Percentiles rank a stretch among this genome's conserved stretches.
phyloP scores from a whole-genome alignment of 2,888 invertebrate genomes.

The Sycophila texana region DNA sequence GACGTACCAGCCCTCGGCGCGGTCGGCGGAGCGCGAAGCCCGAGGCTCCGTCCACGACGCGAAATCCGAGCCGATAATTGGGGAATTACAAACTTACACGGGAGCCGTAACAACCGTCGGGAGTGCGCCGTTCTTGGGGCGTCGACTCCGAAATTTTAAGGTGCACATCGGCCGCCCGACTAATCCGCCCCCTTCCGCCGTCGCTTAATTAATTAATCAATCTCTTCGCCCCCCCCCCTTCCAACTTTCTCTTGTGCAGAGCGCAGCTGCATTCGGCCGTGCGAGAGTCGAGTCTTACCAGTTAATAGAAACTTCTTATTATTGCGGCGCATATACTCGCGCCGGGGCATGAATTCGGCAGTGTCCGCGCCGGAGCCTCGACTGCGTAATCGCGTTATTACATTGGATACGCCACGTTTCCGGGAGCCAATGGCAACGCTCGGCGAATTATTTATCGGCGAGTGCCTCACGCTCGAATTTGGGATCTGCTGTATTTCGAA shows the following conservation, averaged over 20 bases:
- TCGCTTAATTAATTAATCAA: conserved; percentile 19
- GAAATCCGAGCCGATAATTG: conserved; percentile 41
- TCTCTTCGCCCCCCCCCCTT: conserved; percentile 1
- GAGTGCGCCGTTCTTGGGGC: not conserved
- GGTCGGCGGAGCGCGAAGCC: not conserved
- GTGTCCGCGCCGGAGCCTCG: not conserved
- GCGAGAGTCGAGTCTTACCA: conserved; percentile 16
- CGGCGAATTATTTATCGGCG: no score
- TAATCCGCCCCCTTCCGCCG: conserved; percentile 9
- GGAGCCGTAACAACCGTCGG: conserved; percentile 38
- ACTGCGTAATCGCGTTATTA: not conserved
- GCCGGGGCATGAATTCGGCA: no score
- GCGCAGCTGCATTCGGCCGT: conserved; percentile 14
- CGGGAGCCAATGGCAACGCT: no score
- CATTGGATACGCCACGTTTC: not conserved
- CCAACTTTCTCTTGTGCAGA: conserved; percentile 2
- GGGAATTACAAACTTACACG: conserved; percentile 29
- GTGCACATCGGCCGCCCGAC: conserved; percentile 11
- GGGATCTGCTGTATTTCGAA: no score
- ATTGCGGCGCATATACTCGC: not conserved
- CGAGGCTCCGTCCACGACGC: not conserved
- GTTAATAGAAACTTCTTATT: conserved; percentile 39
- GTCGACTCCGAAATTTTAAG: conserved; percentile 41
- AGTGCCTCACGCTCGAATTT: no score
- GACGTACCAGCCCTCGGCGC: not conserved